Base-by-base conservation (phyloP, 2,888 invertebrate species). In the Caenorhabditis sp. region DNA sequence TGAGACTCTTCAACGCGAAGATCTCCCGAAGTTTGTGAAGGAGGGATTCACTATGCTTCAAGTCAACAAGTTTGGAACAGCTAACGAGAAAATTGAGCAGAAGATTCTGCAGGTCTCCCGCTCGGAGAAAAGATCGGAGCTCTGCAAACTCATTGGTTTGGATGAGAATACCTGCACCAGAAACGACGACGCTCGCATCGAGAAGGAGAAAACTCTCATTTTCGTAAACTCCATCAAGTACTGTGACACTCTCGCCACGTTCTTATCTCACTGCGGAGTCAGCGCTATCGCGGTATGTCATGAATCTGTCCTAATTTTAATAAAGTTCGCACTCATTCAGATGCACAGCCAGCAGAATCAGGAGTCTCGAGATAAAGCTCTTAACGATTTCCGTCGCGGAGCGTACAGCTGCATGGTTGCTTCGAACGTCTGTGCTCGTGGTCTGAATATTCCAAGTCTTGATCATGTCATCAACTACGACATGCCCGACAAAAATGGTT, bases 381-480 rank as follows among this genome's bases (percentile, higher is more conserved):
- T 80, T 4, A 55, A 70, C 5, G 70, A 69, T 13, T 80, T 80
- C 65, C 56, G 67, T 32, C 47, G 26, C 2, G 80, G 80, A n/a
- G 65, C 64, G 11, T 70, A 53, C 6, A 9, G 55, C 1, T 60
- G 65, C n/a, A 65, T 80, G 69, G 76, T 80, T 9, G 76, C 80
- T 13, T 76, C 74, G n/a, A 80, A 80, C 28, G 80, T 80, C 4
- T 69, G 65, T 22, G 80, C 80, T 24, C 72, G 80, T 11, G 80
- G 80, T 51, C 28, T 80, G 32, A 70, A 80, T 28, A 80, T 80
- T 32, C 24, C 60, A 6, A 37, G 55, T 2, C 44, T 80, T 6
- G 61, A 68, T 55, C 80, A 80, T 26, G 80, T 80, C 2, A 80
- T 80, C 64, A 80, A 80, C 47, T 80, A 74, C 44, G 74, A 80